Conservation (phyloP, 1,140 invertebrate species). For the Drosophila kurseongensis region DNA sequence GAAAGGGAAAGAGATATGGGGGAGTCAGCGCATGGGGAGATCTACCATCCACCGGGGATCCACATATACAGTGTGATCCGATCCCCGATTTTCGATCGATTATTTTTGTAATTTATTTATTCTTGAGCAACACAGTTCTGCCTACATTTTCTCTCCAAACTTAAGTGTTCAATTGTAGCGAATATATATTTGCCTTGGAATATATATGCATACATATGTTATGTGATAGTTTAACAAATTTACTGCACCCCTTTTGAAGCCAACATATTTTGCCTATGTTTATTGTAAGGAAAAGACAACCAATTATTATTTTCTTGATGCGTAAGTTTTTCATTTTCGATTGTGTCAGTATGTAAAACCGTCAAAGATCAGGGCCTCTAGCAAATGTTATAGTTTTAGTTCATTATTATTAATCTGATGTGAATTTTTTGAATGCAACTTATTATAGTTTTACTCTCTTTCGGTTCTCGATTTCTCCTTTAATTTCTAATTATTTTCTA, state of each 20-base stretch:
- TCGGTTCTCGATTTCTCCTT: constrained; percentile 9
- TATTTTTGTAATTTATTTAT: constrained; percentile 34
- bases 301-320: constrained; percentile 19
- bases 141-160: constrained; percentile 45
- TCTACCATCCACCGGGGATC: constrained; percentile 33
- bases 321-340: constrained; percentile 29
- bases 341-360: constrained; percentile 39
- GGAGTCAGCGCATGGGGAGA: constrained; percentile 18
- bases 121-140: constrained; percentile 45
- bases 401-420: constrained; percentile 21
- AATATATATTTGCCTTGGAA: constrained; percentile 49
- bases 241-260: constrained; percentile 39
- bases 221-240: constrained; percentile 74
- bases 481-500: constrained; percentile 32
- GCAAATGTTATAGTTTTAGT: constrained; percentile 67
- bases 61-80: neutral
- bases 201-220: constrained; percentile 35
- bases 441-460: constrained; percentile 8
- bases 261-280: constrained; percentile 23
- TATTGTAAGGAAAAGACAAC: constrained; percentile 38
- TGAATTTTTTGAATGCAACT: constrained; percentile 20
- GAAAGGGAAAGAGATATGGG: neutral
- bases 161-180: constrained; percentile 74
- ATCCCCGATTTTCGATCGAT: constrained; percentile 21
- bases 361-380: constrained; percentile 65